Percentiles rank a stretch among this genome's conserved stretches.
Conservation (phyloP, 2,113 vertebrate genomes). For the Monopterus albus region DNA sequence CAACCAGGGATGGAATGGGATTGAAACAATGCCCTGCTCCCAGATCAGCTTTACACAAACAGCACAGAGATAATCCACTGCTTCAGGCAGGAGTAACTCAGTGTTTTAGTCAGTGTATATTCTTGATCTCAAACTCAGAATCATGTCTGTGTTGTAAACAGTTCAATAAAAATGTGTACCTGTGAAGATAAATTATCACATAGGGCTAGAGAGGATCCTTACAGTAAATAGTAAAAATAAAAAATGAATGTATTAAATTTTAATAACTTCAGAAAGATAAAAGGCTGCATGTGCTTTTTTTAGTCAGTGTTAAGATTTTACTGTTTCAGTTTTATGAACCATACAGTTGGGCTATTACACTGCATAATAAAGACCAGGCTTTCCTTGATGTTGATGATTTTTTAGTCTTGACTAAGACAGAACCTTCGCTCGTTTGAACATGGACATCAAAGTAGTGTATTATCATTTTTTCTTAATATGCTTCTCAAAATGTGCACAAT, state of each 20-base stretch:
- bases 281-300: background rate
- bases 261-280: background rate
- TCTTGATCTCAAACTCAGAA: constrained; percentile 3
- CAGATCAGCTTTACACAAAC: background rate
- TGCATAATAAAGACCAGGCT: background rate
- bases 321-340: background rate
- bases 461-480: background rate
- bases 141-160: background rate
- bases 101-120: background rate
- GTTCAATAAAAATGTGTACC: background rate
- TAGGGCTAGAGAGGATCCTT: background rate
- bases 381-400: background rate
- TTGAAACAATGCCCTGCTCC: constrained; percentile 19
- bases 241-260: background rate
- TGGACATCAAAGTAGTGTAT: background rate
- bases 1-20: constrained; percentile 4
- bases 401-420: background rate
- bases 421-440: background rate
- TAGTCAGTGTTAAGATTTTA: background rate
- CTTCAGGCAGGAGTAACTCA: constrained; percentile 22
- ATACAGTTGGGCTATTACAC: background rate
- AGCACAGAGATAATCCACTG: background rate
- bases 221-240: background rate
- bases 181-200: background rate
- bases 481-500: background rate